Percentiles rank a stretch among this genome's conserved stretches.
These are phyloP conservation scores for Phylloscopus collybita DNA, from an alignment of 2,797 vertebrate genomes.

Conservation along the genomic window DNA sequence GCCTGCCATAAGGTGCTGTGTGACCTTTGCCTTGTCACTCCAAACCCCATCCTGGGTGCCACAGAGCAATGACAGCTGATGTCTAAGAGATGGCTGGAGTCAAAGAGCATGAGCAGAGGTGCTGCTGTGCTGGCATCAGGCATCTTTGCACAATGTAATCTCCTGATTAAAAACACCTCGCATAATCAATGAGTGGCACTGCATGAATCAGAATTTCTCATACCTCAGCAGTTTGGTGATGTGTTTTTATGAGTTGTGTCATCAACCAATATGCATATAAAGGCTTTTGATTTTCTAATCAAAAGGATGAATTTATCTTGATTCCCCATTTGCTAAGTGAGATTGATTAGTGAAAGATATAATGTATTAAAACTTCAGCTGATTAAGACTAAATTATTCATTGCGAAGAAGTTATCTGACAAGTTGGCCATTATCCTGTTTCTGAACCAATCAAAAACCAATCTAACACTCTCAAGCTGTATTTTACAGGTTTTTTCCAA, in stretches of 20 bases:
- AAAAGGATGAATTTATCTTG: slow-evolving; percentile 38
- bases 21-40: neutral
- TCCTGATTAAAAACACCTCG: neutral
- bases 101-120: neutral
- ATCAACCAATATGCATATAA: neutral
- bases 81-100: neutral
- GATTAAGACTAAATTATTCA: slow-evolving; percentile 49
- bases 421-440: neutral
- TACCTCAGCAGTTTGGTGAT: neutral
- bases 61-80: neutral
- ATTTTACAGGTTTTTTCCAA: neutral
- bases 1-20: neutral
- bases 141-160: neutral
- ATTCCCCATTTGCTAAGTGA: slow-evolving; percentile 4
- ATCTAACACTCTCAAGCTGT: neutral
- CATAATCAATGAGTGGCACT: neutral
- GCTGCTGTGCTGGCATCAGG: neutral
- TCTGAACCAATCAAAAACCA: neutral
- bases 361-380: slow-evolving; percentile 24
- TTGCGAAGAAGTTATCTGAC: slow-evolving; percentile 23
- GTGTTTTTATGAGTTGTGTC: neutral
- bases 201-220: neutral
- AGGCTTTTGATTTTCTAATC: slow-evolving; percentile 43
- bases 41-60: neutral
- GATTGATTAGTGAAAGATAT: slow-evolving; percentile 37